These are phyloP conservation scores for Argyra leucocephala DNA, from an alignment of 2,888 invertebrate genomes.

Conservation along the genomic window DNA sequence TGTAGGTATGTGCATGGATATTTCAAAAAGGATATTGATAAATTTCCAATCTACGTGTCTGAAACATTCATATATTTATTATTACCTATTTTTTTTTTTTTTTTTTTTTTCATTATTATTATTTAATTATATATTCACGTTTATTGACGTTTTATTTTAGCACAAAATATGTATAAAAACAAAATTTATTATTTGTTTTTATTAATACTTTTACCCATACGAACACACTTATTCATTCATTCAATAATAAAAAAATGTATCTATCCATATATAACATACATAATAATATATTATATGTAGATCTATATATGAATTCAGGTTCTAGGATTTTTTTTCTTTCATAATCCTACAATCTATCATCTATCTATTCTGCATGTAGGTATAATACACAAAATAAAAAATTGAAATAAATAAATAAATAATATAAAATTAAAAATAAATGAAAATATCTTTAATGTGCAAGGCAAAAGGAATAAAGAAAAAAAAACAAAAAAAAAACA, in stretches of 20 bases:
- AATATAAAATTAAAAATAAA: background rate
- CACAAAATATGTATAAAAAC: background rate
- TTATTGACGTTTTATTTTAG: conserved; percentile 6
- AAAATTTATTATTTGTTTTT: background rate
- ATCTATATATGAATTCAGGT: background rate
- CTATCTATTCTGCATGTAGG: background rate
- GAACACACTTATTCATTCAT: background rate
- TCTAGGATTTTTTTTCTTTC: background rate
- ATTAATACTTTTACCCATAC: background rate
- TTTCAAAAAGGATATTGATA: too few relatives aligned
- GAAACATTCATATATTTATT: too few relatives aligned
- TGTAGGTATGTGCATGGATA: too few relatives aligned
- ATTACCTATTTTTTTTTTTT: too few relatives aligned
- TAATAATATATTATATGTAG: too few relatives aligned
- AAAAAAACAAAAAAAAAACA: too few relatives aligned
- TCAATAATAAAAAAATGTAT: too few relatives aligned
- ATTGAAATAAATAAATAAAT: background rate
- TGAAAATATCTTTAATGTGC: background rate
- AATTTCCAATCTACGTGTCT: too few relatives aligned
- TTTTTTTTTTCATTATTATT: too few relatives aligned
- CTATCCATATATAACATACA: too few relatives aligned
- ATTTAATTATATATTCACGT: background rate
- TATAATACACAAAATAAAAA: too few relatives aligned
- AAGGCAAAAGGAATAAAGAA: background rate
- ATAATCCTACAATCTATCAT: background rate